A percentile compares a stretch with the other conserved stretches of the same genome.
phyloP scores from a whole-genome alignment of 2,888 invertebrate genomes.

The Taphrorychus bicolor region DNA sequence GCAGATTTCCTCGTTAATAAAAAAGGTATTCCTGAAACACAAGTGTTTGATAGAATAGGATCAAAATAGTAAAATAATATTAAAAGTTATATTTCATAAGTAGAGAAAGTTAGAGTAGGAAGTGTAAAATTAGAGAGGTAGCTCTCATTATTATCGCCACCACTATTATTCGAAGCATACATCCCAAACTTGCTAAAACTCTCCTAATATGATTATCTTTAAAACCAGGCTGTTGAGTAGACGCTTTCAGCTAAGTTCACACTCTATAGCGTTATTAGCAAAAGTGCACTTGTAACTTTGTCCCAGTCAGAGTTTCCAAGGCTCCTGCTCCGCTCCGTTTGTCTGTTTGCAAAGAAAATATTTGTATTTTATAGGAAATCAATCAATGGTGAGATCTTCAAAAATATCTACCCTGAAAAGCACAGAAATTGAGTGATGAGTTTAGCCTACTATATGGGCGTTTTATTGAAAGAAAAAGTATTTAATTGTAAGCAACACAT shows the following conservation, averaged over 20 bases:
- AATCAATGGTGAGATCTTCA: background rate
- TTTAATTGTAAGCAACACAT: background rate
- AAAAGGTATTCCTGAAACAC: too few species aligned
- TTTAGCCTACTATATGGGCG: too few species aligned
- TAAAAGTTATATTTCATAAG: too few species aligned
- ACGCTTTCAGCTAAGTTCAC: constrained; percentile 56
- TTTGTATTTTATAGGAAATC: constrained; percentile 18
- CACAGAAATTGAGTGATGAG: too few species aligned
- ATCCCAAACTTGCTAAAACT: constrained; percentile 10
- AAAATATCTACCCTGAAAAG: too few species aligned
- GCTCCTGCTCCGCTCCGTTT: constrained; percentile 1
- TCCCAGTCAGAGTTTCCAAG: constrained; percentile 15
- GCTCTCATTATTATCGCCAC: background rate
- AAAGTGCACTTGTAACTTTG: constrained; percentile 53
- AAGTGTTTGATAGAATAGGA: too few species aligned
- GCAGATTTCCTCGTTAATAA: too few species aligned
- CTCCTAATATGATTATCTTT: constrained; percentile 54
- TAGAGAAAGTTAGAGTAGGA: too few species aligned
- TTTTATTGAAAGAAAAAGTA: too few species aligned
- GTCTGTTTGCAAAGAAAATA: constrained; percentile 18
- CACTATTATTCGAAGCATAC: too few species aligned
- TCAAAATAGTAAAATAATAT: too few species aligned
- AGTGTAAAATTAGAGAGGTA: too few species aligned
- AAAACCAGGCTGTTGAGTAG: constrained; percentile 53
- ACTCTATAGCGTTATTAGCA: constrained; percentile 56